A percentile compares a stretch with the other conserved stretches of the same genome.
Evolutionary conservation across 2,113 vertebrate genomes (phyloP).

Genomic region (Chamaetylas fuelleborni): DNA sequence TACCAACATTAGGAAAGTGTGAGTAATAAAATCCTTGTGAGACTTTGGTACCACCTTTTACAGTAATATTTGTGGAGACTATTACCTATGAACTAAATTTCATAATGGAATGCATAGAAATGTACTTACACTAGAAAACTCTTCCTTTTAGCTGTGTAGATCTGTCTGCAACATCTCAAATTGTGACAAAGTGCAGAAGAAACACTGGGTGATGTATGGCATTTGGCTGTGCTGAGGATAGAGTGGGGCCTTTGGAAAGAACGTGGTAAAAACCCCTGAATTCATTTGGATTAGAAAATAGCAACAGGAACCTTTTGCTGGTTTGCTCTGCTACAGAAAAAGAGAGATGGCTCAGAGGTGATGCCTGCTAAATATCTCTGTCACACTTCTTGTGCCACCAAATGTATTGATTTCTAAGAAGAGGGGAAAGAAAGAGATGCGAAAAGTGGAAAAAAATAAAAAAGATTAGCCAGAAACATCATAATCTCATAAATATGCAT

Average conservation of each 20-base stretch:
- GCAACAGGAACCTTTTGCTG: constrained; percentile 30
- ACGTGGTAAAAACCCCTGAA: constrained; percentile 37
- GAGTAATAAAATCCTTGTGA: constrained; percentile 62
- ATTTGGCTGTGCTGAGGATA: not conserved
- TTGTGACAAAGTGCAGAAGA: not conserved
- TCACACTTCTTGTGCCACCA: not conserved
- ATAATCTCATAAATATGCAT: constrained; percentile 51
- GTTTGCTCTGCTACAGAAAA: not conserved
- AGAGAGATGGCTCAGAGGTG: not conserved
- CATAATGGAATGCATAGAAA: not conserved
- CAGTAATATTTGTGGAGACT: constrained; percentile 42
- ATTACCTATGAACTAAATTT: constrained; percentile 27
- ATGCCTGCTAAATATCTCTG: constrained; percentile 11
- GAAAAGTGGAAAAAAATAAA: not conserved
- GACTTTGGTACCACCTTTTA: constrained; percentile 54
- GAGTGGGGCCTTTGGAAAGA: constrained; percentile 7
- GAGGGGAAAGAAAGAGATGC: not conserved
- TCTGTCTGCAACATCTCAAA: not conserved
- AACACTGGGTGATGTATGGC: not conserved
- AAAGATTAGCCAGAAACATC: constrained; percentile 1
- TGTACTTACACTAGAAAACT: not conserved
- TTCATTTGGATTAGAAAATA: constrained; percentile 22
- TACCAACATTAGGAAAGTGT: constrained; percentile 44
- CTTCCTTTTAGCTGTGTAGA: not conserved
- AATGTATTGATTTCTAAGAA: constrained; percentile 42